These are phyloP conservation scores for Sminthurides aquaticus DNA, from an alignment of 2,888 invertebrate genomes.

Conservation along the genomic window DNA sequence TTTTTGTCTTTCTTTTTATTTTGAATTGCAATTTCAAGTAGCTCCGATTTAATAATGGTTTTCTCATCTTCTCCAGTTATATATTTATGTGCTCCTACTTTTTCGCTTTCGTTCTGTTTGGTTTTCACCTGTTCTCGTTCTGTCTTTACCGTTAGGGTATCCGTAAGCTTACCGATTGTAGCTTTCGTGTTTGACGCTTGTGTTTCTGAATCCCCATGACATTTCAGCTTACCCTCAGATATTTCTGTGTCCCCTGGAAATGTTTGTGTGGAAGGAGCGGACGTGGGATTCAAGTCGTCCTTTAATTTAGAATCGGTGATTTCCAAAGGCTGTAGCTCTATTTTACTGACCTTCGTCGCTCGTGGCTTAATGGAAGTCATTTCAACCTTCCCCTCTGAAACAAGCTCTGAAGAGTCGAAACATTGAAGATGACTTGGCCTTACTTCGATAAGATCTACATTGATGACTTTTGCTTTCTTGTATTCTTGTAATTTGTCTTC, in stretches of 20 bases:
- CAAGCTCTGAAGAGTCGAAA: background rate
- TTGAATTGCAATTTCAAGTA: background rate
- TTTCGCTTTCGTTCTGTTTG: background rate
- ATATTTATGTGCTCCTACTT: background rate
- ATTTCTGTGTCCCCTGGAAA: background rate
- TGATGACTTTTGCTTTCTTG: background rate
- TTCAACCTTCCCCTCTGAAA: background rate
- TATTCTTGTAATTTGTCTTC: background rate
- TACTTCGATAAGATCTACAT: constrained; percentile 9
- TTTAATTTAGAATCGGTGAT: constrained; percentile 1
- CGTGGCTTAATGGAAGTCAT: constrained; percentile 11
- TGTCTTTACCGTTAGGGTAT: background rate
- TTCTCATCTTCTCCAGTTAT: background rate
- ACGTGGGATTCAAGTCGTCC: background rate
- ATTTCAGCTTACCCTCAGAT: background rate
- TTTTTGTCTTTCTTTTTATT: constrained; percentile 7
- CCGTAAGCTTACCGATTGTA: too few species aligned
- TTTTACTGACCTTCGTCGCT: constrained; percentile 17
- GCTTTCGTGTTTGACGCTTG: too few species aligned
- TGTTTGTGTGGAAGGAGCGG: background rate
- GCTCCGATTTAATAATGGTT: too few species aligned
- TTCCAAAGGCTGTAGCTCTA: constrained; percentile 13
- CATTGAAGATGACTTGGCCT: constrained; percentile 7
- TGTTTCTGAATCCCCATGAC: background rate
- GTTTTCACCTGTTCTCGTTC: constrained; percentile 7